Evolutionary conservation across 2,888 invertebrate genomes (phyloP).

Genomic region (Andrena haemorrhoa): DNA sequence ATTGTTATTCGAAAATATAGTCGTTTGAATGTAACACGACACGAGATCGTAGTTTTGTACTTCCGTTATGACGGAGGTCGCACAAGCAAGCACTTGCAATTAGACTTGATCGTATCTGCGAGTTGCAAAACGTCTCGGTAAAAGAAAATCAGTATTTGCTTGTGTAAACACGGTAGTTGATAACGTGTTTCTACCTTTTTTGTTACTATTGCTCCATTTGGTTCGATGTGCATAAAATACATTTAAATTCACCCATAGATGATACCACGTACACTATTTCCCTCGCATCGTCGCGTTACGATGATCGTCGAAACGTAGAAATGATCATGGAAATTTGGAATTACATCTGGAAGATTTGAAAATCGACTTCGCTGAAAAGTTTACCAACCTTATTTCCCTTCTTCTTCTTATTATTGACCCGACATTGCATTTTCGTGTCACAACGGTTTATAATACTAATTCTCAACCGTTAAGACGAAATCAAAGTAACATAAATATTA

Average conservation of each 20-base stretch:
- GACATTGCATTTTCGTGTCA: neutral
- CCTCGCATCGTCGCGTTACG: too few relatives aligned
- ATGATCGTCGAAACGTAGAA: neutral
- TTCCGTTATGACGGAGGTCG: neutral
- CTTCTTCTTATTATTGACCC: neutral
- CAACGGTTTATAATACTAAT: neutral
- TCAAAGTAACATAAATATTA: neutral
- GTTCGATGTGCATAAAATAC: too few relatives aligned
- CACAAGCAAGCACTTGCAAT: neutral
- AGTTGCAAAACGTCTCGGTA: too few relatives aligned
- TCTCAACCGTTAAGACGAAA: neutral
- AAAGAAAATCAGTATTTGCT: too few relatives aligned
- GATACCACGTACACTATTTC: too few relatives aligned
- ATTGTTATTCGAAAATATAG: neutral
- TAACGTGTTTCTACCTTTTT: too few relatives aligned
- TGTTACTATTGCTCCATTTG: too few relatives aligned
- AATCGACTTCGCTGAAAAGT: neutral
- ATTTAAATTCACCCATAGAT: too few relatives aligned
- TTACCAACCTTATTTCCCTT: neutral
- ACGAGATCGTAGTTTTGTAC: neutral
- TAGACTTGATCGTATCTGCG: too few relatives aligned
- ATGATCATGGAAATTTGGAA: neutral
- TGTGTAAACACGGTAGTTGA: too few relatives aligned
- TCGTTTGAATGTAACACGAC: neutral
- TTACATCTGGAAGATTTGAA: neutral